These are phyloP conservation scores for Megalurothrips usitatus DNA, from an alignment of 2,888 invertebrate genomes.

Conservation along the genomic window DNA sequence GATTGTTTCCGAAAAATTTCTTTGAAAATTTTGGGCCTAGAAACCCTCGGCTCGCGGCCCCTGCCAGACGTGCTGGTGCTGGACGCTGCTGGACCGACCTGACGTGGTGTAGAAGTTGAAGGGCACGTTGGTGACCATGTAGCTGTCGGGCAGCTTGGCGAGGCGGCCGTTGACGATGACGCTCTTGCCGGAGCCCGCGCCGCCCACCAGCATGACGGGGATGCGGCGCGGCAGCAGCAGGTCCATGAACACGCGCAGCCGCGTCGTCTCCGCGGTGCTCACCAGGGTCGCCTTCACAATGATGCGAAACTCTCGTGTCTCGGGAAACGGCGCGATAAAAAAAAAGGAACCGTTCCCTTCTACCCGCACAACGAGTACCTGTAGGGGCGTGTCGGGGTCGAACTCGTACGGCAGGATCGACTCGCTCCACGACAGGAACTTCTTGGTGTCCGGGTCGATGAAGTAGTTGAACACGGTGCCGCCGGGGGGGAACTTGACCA, in stretches of 20 bases:
- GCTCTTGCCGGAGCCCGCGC: constrained; percentile 87
- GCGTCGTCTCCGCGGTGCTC: constrained; percentile 83
- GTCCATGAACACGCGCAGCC: constrained; percentile 83
- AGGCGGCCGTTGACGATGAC: constrained; percentile 86
- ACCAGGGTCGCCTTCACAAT: constrained; percentile 68
- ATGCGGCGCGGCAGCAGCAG: constrained; percentile 68
- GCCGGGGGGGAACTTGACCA: constrained; percentile 76
- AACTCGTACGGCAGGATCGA: constrained; percentile 72
- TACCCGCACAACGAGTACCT: constrained; percentile 51
- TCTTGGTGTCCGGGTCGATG: constrained; percentile 80
- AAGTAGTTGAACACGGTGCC: constrained; percentile 86
- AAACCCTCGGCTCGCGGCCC: not conserved
- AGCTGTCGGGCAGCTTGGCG: constrained; percentile 61
- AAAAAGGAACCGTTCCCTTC: no score
- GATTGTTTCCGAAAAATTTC: no score
- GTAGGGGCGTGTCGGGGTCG: constrained; percentile 81
- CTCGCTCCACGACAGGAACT: constrained; percentile 82
- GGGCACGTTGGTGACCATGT: constrained; percentile 80
- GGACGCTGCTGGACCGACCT: constrained; percentile 51
- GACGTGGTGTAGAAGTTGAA: constrained; percentile 95
- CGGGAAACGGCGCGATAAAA: not conserved
- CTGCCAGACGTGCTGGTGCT: not conserved
- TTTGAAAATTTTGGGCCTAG: no score
- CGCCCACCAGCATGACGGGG: constrained; percentile 88
- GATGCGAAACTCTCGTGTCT: not conserved